Evolutionary conservation across 2,113 vertebrate genomes (phyloP).

Genomic region (Tonatia bakeri): DNA sequence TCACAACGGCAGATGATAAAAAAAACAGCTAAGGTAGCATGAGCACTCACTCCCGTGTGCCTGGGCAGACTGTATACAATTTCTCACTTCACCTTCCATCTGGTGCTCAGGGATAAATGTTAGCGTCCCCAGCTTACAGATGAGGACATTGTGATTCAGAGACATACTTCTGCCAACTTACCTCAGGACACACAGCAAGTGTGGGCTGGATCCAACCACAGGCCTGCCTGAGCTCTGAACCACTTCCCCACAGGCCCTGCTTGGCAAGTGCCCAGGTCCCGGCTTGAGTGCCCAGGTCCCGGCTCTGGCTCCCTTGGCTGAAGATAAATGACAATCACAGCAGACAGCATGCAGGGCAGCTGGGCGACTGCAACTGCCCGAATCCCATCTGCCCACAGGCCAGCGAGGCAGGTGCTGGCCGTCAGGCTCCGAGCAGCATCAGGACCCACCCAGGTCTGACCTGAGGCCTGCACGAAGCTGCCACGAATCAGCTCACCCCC

Average conservation of each 20-base stretch:
- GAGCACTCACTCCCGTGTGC: fast-evolving
- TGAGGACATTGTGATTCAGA: neutral
- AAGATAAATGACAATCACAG: neutral
- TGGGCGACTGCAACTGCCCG: neutral
- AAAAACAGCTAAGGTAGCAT: fast-evolving
- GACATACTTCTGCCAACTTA: too few species aligned
- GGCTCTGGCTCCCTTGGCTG: neutral
- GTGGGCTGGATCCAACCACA: neutral
- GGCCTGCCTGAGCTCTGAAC: neutral
- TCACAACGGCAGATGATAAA: neutral
- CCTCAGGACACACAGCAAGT: neutral
- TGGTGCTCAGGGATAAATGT: neutral
- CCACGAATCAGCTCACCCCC: neutral
- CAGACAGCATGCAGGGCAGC: neutral
- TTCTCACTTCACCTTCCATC: neutral
- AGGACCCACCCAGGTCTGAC: neutral
- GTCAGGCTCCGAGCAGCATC: neutral
- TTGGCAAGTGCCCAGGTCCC: neutral
- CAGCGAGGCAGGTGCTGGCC: neutral
- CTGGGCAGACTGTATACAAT: fast-evolving
- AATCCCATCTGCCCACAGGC: neutral
- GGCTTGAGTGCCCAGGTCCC: neutral
- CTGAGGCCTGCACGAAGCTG: neutral
- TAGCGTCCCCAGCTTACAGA: neutral
- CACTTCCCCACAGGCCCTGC: neutral